A percentile compares a stretch with the other conserved stretches of the same genome.
Conservation (phyloP, 2,888 invertebrate genomes). For the Cecidostiba fungosa region DNA sequence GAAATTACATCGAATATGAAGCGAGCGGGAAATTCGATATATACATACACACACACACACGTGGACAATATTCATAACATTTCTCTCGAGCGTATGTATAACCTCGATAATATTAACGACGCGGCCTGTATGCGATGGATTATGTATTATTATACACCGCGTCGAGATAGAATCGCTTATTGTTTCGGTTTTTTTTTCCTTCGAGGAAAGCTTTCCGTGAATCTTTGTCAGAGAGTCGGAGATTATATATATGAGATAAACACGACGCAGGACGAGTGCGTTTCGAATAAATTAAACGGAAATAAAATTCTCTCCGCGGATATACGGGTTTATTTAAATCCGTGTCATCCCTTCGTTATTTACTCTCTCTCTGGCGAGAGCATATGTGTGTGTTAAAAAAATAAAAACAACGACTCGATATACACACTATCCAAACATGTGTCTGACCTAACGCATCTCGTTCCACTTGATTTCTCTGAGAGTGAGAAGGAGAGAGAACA, state of each 20-base stretch:
- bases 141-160: conserved; percentile 2
- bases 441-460: not conserved
- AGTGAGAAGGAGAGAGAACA: not conserved
- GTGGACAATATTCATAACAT: conserved; percentile 61
- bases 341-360: no score
- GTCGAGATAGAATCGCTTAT: conserved; percentile 27
- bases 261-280: not conserved
- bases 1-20: conserved; percentile 55
- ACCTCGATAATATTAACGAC: conserved; percentile 57
- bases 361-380: no score
- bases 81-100: conserved; percentile 38
- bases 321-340: conserved; percentile 7
- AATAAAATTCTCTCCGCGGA: not conserved
- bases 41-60: not conserved
- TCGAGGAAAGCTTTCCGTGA: not conserved
- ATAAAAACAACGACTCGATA: not conserved
- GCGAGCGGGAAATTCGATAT: conserved; percentile 43
- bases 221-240: not conserved
- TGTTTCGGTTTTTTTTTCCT: not conserved
- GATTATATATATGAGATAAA: not conserved
- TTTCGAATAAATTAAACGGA: not conserved
- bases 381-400: no score
- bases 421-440: not conserved
- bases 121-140: conserved; percentile 16
- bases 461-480: not conserved